Percentiles rank a stretch among this genome's conserved stretches.
Evolutionary conservation across 2,888 invertebrate genomes (phyloP).

Genomic region (Drosophila putrida): DNA sequence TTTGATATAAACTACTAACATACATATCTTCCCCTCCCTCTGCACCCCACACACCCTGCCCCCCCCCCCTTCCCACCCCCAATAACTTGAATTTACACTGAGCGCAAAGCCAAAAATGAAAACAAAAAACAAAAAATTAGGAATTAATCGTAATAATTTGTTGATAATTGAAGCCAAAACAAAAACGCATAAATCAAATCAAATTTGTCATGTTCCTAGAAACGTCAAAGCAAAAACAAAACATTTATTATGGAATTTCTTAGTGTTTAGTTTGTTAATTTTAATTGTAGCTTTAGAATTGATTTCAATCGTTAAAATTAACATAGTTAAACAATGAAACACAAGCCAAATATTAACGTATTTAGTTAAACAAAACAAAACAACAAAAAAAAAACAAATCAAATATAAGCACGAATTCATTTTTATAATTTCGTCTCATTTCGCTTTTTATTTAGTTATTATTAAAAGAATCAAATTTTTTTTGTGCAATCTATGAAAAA

Average conservation of each 20-base stretch:
- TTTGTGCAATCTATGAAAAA: constrained; percentile 43
- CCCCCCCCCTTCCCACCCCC: background rate
- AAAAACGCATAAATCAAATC: constrained; percentile 23
- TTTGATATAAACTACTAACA: constrained; percentile 15
- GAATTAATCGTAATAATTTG: constrained; percentile 30
- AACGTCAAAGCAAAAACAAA: constrained; percentile 30
- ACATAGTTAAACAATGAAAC: constrained; percentile 50
- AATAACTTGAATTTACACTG: constrained; percentile 44
- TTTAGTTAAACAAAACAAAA: constrained; percentile 38
- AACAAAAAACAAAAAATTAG: constrained; percentile 3
- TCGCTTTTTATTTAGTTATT: constrained; percentile 6
- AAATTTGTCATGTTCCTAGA: constrained; percentile 49
- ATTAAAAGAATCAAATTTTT: constrained; percentile 10
- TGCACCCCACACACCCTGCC: background rate
- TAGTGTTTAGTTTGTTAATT: constrained; percentile 21
- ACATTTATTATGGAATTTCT: constrained; percentile 33
- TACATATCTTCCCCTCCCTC: background rate
- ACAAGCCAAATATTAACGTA: constrained; percentile 56
- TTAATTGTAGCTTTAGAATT: constrained; percentile 17
- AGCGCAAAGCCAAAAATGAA: constrained; percentile 14
- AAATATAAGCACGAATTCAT: background rate
- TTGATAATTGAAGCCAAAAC: constrained; percentile 47
- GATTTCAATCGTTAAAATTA: constrained; percentile 19
- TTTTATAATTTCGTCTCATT: constrained; percentile 6
- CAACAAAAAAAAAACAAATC: background rate